Base-by-base conservation (phyloP, 2,113 vertebrate genomes). In the Odocoileus virginianus region DNA sequence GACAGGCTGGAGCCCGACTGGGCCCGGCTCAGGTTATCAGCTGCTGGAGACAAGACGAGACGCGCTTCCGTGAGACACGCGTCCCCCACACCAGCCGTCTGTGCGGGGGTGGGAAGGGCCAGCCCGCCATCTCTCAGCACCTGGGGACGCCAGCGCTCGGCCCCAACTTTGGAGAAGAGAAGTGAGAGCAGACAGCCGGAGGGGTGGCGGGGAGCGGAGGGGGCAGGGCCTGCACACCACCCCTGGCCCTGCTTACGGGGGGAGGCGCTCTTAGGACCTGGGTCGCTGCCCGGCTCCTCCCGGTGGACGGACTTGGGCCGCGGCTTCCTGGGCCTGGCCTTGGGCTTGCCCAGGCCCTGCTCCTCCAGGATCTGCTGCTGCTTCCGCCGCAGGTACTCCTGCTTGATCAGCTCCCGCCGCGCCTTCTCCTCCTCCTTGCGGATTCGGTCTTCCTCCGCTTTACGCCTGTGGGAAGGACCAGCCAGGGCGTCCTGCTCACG, bases 391-490 rank as follows among this genome's bases (percentile, higher is more conserved):
- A 99, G 98, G 97, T 99, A 99, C 2, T 99, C 99, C 97, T 99
- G 99, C 95, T 99, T 99, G 84, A 99, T 99, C 55, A 99, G 99
- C 71, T 99, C 99, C 43, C 99, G 98, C 30, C 99, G 99, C 0
- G 99, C 99, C 97, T 99, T 99, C 98, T 99, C 99, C 52, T 99
- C 99, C 3, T 99, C 99, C 88, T 99, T 99, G 58, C 99, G 99
- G 97, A 99, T 89, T 10, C 99, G 99, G 0, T 99, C 99, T 84
- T 99, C 99, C 96, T 99, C 99, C 0, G 99, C 99, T 98, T 99
- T 99, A 52, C 99, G 99, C 14, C 99, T 99, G 87, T 4, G 0
- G 52, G 33, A 25, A 25, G 21, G 33, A n/a, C 17, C 79, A 0
- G 33, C 47, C 2, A 0, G 16, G 45, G 45, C 0, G 9, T 12